Base-by-base conservation (phyloP, 2,113 vertebrate species). In the Cyphomyrus plagiostoma region DNA sequence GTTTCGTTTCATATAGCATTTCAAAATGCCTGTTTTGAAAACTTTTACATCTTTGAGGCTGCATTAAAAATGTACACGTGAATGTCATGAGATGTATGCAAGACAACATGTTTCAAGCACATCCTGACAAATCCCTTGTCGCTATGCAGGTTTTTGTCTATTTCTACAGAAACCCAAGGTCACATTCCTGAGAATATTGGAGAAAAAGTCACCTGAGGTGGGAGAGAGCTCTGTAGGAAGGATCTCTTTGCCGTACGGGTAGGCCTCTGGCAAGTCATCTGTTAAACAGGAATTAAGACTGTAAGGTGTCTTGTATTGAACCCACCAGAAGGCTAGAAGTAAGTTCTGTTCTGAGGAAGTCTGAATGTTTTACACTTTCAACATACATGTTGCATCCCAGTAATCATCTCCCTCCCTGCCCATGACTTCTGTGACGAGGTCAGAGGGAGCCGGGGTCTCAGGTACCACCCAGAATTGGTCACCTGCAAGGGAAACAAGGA, bases 351-450 rank as follows among this genome's bases (percentile, higher is more conserved):
- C 35, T 35, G 35, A 35, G 35, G 35, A 35, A 84, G 17, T 48
- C 8, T 10, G 11, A 48, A 45, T 19, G 19, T 84, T 23, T 83
- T 21, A 48, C 70, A 19, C 35, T 48, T 30, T 13, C 48, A 58
- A 89, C 95, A 15, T 94, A 95, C 95, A 94, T 92, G 89, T 93
- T 39, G 91, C 50, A 49, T 96, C 95, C 95, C 95, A 96, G 93
- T 96, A 96, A 91, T 96, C 94, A 0, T 87, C 91, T 21, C 94
- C 93, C 46, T 94, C 94, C 74, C 92, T 89, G 26, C 11, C 23
- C 66, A 8, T 9, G 17, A 52, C 23, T 70, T 82, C 88, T 8
- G 62, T 87, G 50, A 87, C 10, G n/a, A 50, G n/a, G 8, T 45
- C 56, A 1, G 23, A 19, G 30, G 53, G 58, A 56, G 53, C 19